Conservation (phyloP, 2,797 vertebrate genomes). For the Margarornis squamiger region DNA sequence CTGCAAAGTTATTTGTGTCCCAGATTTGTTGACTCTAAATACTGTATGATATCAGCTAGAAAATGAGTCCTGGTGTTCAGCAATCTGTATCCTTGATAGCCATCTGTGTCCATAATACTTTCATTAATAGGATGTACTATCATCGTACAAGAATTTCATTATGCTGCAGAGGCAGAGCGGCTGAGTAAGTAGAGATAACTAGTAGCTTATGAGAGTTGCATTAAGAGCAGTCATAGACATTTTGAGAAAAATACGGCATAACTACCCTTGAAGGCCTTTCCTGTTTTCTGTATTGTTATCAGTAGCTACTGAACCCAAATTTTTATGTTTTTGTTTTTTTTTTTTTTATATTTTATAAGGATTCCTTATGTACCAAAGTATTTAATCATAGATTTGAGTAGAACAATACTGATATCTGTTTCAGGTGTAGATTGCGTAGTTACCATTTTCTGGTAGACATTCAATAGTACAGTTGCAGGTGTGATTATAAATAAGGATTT, state of each 20-base stretch:
- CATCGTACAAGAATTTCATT: conserved; percentile 43
- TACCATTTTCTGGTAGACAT: conserved; percentile 29
- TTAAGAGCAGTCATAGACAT: conserved; percentile 13
- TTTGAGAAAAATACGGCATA: conserved; percentile 46
- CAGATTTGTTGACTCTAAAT: conserved; percentile 35
- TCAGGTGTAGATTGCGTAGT: conserved; percentile 38
- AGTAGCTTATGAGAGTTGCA: conserved; percentile 15
- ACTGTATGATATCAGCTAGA: conserved; percentile 26
- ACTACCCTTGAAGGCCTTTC: background rate
- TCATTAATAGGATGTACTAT: conserved; percentile 43
- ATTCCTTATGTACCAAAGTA: conserved; percentile 63
- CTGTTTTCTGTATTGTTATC: background rate
- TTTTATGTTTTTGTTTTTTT: accelerated
- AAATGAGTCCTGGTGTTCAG: background rate
- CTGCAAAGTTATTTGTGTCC: background rate
- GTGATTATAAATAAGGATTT: background rate
- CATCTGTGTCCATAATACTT: conserved; percentile 36
- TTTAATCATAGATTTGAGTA: conserved; percentile 69
- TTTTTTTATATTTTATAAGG: background rate
- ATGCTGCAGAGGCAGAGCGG: background rate
- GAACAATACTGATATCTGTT: conserved; percentile 74
- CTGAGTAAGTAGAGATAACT: conserved; percentile 47
- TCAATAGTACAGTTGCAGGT: background rate
- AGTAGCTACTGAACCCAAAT: background rate
- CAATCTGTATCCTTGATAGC: conserved; percentile 41